Evolutionary conservation across 2,113 vertebrate genomes (phyloP).

Genomic region (human (Homo sapiens)): GRCh38 chr15:92704501-92705000

Average conservation of each 20-base stretch:
- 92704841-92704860: background rate
- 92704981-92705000: background rate
- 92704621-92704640: background rate
- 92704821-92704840: background rate
- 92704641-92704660: background rate
- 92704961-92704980: background rate
- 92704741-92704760: background rate
- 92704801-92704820: background rate
- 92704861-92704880: background rate
- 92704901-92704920: background rate
- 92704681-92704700: background rate
- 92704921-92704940: background rate
- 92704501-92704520: background rate
- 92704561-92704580: background rate
- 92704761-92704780: background rate
- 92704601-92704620: background rate
- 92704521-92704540: background rate
- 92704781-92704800: background rate
- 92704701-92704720: background rate
- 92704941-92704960: background rate
- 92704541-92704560: fast-evolving
- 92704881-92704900: fast-evolving
- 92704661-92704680: background rate
- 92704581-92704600: background rate
- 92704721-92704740: background rate